Conservation (phyloP, 2,888 invertebrate species). For the Sminthurides aquaticus region DNA sequence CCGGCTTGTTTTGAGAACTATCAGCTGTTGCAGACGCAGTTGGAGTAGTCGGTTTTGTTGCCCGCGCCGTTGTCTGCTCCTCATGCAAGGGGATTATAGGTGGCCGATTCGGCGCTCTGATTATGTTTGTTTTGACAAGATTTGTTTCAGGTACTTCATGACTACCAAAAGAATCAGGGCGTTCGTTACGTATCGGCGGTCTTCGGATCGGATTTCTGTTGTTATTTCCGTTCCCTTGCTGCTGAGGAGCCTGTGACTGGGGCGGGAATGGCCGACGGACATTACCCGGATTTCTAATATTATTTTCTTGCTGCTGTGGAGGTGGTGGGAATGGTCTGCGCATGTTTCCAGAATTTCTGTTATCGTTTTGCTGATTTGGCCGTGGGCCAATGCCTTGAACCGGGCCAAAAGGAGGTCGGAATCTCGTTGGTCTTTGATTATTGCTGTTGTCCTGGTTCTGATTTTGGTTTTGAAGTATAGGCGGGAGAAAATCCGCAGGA, state of each 20-base stretch:
- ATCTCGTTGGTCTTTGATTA: conserved; percentile 5
- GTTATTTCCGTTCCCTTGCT: no score
- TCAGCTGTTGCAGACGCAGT: not conserved
- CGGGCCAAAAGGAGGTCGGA: conserved; percentile 6
- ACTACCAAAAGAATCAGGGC: not conserved
- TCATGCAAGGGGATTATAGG: conserved; percentile 8
- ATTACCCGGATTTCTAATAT: no score
- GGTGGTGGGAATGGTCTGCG: conserved; percentile 13
- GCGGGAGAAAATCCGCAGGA: not conserved
- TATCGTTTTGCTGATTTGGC: not conserved
- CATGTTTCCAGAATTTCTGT: no score
- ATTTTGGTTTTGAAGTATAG: not conserved
- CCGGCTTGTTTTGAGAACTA: not conserved
- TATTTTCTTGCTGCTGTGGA: conserved; percentile 13
- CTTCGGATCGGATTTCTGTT: not conserved
- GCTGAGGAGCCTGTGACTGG: conserved; percentile 10
- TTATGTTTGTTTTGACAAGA: conserved; percentile 11
- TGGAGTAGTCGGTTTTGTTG: not conserved
- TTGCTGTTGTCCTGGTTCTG: no score
- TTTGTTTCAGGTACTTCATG: conserved; percentile 1
- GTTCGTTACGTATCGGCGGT: not conserved
- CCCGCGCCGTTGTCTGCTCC: not conserved
- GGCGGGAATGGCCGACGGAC: conserved; percentile 25
- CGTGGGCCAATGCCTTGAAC: not conserved
- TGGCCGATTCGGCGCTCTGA: conserved; percentile 11